Evolutionary conservation across 1,140 invertebrate species (phyloP), one percentile per base, ranked within the genome.

Genomic region (Mamestra configurata): DNA sequence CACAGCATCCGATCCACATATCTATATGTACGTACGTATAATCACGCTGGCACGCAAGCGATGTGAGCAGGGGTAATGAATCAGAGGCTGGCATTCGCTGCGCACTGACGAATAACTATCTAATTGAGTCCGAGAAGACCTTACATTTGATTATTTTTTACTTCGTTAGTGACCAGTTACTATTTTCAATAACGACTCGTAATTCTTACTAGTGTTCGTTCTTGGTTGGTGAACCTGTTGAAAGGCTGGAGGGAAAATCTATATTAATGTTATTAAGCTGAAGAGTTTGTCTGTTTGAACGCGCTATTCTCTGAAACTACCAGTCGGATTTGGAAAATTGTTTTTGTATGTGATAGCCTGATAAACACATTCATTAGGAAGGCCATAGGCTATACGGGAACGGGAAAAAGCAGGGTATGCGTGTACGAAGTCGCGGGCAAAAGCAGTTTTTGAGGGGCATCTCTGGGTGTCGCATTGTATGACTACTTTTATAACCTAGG

Each of bases 101-200:
- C 11, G 35, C 59, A 46, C 73, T 64, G 61, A 78, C 73, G 77
- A 77, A 81, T 73, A 75, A 80, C 61, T 76, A 64, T 55, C 79
- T 83, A 83, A 83, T 83, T 83, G 79, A 79, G 71, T 81, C 72
- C 64, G 66, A 79, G 51, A 71, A 77, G n/a, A n/a, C 15, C 49
- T 13, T 57, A 31, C 66, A 71, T 79, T 71, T 66, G 59, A 77
- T 49, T 77, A 77, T 66, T 51, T 77, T 77, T 77, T 77, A 66
- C 61, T 22, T 40, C n/a, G 59, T 66, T 66, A 66, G 35, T 13
- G 35, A 66, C 61, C 61, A n/a, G 61, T 66, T 66, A 13, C 35
- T 66, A 40, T 43, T 40, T 27, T 59, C 43, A 66, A 11, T 43
- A 37, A 40, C 35, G 61, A 40, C 18, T 22, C n/a, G 15, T 64